These are phyloP conservation scores for Trisateles emortualis DNA, from an alignment of 2,888 invertebrate genomes.

Conservation along the genomic window DNA sequence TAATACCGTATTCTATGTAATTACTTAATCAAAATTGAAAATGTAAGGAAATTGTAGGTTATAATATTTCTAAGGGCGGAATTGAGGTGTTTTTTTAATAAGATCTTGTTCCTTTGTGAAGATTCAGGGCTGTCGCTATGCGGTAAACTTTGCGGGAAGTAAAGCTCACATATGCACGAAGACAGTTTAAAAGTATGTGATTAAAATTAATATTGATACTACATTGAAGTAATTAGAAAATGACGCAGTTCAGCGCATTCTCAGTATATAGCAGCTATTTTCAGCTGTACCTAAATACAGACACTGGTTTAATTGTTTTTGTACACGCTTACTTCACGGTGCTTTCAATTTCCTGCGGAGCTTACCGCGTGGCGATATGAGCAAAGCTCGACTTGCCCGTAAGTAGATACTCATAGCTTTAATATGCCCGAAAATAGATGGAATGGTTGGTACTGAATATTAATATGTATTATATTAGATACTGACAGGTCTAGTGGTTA, in stretches of 20 bases:
- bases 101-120: background rate
- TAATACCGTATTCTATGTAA: constrained; percentile 49
- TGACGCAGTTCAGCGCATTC: background rate
- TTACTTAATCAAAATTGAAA: constrained; percentile 19
- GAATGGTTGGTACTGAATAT: too few relatives aligned
- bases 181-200: background rate
- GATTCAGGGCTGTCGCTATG: background rate
- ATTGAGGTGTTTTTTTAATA: background rate
- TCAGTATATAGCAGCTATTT: background rate
- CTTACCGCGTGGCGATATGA: too few relatives aligned
- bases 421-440: too few relatives aligned
- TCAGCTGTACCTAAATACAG: background rate
- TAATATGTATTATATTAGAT: too few relatives aligned
- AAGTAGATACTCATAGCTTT: too few relatives aligned
- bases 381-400: too few relatives aligned
- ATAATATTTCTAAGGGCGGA: background rate
- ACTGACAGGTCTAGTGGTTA: too few relatives aligned
- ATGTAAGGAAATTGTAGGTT: background rate
- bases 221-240: background rate
- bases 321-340: background rate
- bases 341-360: background rate
- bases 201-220: background rate
- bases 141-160: background rate
- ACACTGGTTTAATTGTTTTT: background rate
- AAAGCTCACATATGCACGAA: background rate